A percentile compares a stretch with the other conserved stretches of the same genome.
Evolutionary conservation across 64 coral and sea anemone genomes (phyloP).

Genomic region (Stylophora pistillata): DNA sequence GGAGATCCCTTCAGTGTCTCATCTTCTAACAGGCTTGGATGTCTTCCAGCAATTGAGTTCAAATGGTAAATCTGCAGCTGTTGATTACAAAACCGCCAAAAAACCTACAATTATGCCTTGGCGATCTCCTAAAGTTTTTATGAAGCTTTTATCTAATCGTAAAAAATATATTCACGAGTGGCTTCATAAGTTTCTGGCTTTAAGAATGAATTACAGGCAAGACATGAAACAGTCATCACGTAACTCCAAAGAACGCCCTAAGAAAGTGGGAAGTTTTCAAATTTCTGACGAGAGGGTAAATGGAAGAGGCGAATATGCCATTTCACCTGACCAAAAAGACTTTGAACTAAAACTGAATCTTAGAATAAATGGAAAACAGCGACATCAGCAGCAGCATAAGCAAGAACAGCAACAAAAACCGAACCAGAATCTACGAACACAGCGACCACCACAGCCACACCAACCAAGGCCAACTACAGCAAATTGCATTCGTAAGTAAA

Average conservation of each 20-base stretch:
- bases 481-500: background rate
- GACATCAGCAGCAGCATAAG: background rate
- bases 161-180: background rate
- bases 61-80: no score
- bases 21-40: background rate
- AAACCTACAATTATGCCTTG: background rate
- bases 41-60: background rate
- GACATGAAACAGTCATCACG: background rate
- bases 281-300: constrained; percentile 30
- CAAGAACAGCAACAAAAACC: background rate
- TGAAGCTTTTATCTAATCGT: background rate
- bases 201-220: background rate
- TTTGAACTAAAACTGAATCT: constrained; percentile 24
- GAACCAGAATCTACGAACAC: background rate
- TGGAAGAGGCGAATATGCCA: constrained; percentile 22
- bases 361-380: background rate
- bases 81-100: background rate
- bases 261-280: constrained; percentile 32
- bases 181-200: background rate
- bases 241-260: background rate
- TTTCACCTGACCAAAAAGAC: background rate
- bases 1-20: constrained; percentile 1
- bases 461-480: background rate
- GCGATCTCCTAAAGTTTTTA: background rate
- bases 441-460: background rate